Percentiles rank a stretch among this genome's conserved stretches.
These are phyloP conservation scores for Pentamera pediparva DNA, from an alignment of 53 echinoderm and acorn worm species.

Conservation along the genomic window DNA sequence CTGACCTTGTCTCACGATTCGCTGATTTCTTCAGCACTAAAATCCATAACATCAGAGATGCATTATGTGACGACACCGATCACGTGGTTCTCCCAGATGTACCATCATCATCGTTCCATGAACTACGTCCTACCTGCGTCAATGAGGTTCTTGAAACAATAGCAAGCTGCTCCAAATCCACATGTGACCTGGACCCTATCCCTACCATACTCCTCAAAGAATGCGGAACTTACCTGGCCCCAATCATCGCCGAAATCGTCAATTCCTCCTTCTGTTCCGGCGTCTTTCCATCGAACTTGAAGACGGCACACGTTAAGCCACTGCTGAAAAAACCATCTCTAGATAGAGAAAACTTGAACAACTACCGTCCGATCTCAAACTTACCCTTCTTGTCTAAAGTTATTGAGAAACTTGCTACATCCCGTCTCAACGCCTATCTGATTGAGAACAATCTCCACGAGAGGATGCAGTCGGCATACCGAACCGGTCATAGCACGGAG, in stretches of 20 bases:
- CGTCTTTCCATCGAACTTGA: not conserved
- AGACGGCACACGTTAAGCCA: not conserved
- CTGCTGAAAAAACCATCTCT: not conserved
- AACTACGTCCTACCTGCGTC: not conserved
- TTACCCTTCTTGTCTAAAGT: too few relatives aligned
- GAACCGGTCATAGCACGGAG: too few relatives aligned
- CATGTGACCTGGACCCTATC: not conserved
- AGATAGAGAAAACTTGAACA: too few relatives aligned
- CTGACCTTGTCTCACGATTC: not conserved
- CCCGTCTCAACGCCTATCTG: too few relatives aligned
- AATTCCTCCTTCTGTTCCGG: not conserved
- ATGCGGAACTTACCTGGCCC: not conserved
- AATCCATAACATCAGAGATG: not conserved
- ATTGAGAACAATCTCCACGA: too few relatives aligned
- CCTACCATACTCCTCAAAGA: not conserved
- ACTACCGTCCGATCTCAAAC: too few relatives aligned
- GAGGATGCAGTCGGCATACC: too few relatives aligned
- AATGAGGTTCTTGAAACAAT: not conserved
- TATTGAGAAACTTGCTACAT: too few relatives aligned
- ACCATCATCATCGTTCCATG: not conserved
- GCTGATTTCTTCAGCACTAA: not conserved
- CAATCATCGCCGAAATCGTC: not conserved
- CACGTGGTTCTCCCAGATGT: not conserved
- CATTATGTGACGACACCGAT: not conserved
- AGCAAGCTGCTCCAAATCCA: not conserved